Percentiles rank a stretch among this genome's conserved stretches.
These are phyloP conservation scores for Colistium nudipinnis DNA, from an alignment of 2,113 vertebrate genomes.

Conservation along the genomic window DNA sequence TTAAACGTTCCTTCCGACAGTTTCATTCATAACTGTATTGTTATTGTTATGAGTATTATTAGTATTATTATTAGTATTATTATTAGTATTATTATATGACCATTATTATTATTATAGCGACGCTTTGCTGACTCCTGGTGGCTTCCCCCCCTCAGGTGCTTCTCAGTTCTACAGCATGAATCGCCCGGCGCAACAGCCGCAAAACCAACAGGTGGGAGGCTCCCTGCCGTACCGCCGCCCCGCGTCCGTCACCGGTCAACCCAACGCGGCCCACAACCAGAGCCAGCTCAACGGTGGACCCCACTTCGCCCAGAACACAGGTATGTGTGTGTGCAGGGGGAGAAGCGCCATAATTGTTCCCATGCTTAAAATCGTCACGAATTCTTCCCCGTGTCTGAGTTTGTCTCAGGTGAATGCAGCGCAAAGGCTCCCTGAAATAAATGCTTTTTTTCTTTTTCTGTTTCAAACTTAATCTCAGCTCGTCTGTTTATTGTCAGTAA, in stretches of 20 bases:
- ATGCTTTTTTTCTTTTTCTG: background rate
- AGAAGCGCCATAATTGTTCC: too few species aligned
- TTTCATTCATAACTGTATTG: too few species aligned
- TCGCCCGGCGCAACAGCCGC: conserved; percentile 87
- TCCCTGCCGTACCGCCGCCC: conserved; percentile 95
- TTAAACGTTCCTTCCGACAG: too few species aligned
- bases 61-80: too few species aligned
- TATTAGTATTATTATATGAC: too few species aligned
- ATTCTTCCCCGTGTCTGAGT: too few species aligned
- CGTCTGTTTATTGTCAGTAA: background rate
- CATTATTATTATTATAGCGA: too few species aligned
- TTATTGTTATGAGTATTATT: too few species aligned
- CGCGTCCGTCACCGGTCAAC: conserved; percentile 92
- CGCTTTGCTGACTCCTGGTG: conserved; percentile 51
- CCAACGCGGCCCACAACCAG: conserved; percentile 85
- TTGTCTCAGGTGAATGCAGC: too few species aligned
- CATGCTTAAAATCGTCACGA: too few species aligned
- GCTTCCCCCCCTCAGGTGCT: conserved; percentile 81
- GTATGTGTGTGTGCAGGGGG: conserved; percentile 41
- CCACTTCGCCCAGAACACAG: conserved; percentile 94
- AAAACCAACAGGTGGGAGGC: conserved; percentile 89
- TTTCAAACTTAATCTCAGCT: background rate
- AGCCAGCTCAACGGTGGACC: conserved; percentile 94
- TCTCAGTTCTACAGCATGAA: conserved; percentile 99
- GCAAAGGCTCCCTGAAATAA: background rate